phyloP scores from a whole-genome alignment of 2,113 vertebrate species.

The Plestiodon gilberti region DNA sequence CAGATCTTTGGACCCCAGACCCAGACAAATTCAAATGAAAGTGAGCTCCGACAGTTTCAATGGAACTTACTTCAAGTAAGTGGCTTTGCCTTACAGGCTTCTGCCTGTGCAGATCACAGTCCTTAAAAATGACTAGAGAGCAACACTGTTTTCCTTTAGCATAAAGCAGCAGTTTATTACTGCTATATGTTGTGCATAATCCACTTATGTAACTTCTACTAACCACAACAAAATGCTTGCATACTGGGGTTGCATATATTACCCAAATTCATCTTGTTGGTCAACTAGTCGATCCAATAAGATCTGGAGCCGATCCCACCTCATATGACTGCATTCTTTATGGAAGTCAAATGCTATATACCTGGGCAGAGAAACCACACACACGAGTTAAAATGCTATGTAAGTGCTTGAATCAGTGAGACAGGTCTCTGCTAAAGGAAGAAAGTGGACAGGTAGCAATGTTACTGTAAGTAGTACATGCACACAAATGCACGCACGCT shows the following conservation, averaged over 20 bases:
- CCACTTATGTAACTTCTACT: neutral
- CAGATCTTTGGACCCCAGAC: neutral
- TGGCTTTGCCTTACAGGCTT: neutral
- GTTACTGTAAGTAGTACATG: neutral
- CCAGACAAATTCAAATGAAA: neutral
- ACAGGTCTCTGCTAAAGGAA: neutral
- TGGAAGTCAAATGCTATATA: constrained; percentile 96
- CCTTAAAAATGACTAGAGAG: neutral
- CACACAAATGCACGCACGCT: too few species aligned
- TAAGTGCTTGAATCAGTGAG: neutral
- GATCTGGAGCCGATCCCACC: constrained; percentile 93
- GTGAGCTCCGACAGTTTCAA: neutral
- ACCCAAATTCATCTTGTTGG: constrained; percentile 93
- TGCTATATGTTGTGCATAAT: neutral
- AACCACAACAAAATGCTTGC: neutral
- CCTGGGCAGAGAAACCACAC: constrained; percentile 68
- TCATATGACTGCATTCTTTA: constrained; percentile 94
- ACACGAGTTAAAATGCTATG: neutral
- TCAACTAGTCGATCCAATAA: constrained; percentile 88
- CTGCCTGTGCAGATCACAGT: neutral
- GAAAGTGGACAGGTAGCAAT: neutral
- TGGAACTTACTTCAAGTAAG: neutral
- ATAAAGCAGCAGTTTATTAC: neutral
- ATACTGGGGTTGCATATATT: constrained; percentile 30
- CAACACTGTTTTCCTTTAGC: neutral